These are phyloP conservation scores for Dryobates pubescens DNA, from an alignment of 2,797 vertebrate species.

Conservation along the genomic window DNA sequence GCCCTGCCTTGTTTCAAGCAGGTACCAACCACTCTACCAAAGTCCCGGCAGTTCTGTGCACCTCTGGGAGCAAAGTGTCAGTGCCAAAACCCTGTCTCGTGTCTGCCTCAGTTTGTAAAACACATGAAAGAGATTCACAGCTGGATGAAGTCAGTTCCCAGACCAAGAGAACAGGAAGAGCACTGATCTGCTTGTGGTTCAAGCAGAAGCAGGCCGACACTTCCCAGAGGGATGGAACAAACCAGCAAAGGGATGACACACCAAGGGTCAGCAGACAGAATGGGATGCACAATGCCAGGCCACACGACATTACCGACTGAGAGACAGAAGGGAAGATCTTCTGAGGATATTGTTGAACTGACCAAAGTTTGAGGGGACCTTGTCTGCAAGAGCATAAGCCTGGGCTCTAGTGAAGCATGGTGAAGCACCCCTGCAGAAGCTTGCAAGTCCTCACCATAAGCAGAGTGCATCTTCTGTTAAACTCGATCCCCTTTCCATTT, in stretches of 20 bases:
- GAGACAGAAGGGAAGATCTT: neutral
- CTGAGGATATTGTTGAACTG: neutral
- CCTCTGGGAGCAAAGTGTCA: neutral
- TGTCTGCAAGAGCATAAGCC: neutral
- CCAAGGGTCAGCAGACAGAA: neutral
- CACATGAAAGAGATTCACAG: neutral
- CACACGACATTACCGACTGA: neutral
- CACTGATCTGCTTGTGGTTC: neutral
- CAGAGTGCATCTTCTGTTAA: neutral
- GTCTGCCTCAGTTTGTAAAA: neutral
- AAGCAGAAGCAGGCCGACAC: neutral
- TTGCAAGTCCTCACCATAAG: neutral
- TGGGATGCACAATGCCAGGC: neutral
- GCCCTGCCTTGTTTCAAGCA: neutral
- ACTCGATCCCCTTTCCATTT: rapidly evolving
- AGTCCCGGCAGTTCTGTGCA: neutral
- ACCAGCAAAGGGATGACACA: neutral
- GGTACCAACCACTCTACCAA: neutral
- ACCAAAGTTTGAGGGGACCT: neutral
- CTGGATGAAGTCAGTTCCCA: neutral
- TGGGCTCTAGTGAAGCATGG: neutral
- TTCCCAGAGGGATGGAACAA: neutral
- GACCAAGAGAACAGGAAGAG: neutral
- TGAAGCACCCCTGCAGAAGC: neutral
- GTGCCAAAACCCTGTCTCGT: neutral